phyloP scores from a whole-genome alignment of 2,113 vertebrate species.

The Sphyrna mokarran region DNA sequence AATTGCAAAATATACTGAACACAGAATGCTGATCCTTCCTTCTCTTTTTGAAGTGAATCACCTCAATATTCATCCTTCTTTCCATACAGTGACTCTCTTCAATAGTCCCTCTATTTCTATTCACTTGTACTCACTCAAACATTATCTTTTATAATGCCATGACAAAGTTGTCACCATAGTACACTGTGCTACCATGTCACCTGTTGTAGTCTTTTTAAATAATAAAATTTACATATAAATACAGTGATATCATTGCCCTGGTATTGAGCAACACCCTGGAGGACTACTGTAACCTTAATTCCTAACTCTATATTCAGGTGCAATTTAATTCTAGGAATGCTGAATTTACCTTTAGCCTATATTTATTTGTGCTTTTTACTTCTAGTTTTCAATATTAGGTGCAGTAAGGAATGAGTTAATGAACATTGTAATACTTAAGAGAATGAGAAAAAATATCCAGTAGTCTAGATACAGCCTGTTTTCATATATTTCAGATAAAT shows the following conservation, averaged over 20 bases:
- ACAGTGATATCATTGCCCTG: neutral
- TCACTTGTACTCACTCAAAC: no score
- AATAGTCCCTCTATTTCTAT: neutral
- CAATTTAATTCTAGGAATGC: neutral
- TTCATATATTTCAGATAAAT: no score
- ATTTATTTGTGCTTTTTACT: neutral
- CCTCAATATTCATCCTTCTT: neutral
- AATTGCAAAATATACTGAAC: no score
- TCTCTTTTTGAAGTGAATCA: neutral
- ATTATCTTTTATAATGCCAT: neutral
- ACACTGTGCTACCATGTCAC: neutral
- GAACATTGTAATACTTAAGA: no score
- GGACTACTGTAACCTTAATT: neutral
- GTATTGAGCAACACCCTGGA: neutral
- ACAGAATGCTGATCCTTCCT: no score
- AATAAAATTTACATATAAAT: neutral
- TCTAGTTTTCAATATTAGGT: neutral
- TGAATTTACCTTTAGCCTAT: neutral
- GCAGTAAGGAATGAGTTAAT: no score
- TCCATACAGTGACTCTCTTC: neutral
- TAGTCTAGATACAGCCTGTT: no score
- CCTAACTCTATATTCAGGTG: neutral
- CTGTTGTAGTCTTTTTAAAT: neutral
- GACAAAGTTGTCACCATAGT: neutral
- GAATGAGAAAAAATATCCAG: no score